phyloP scores from a whole-genome alignment of 1,140 invertebrate species.

The Berghia stephanieae region DNA sequence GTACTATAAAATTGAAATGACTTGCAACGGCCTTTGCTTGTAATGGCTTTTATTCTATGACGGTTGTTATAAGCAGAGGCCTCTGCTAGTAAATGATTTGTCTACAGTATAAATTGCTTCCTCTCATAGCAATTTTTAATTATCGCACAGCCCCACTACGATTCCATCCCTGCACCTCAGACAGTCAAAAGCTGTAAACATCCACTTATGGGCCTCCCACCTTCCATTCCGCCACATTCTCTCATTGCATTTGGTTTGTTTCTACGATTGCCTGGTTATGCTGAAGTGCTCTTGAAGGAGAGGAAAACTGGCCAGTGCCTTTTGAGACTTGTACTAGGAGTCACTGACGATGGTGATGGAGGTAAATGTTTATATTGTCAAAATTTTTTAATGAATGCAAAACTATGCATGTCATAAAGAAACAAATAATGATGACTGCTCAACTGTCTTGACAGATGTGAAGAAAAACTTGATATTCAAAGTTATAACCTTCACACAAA shows the following conservation, averaged over 20 bases:
- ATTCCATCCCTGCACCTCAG: slow-evolving; percentile 55
- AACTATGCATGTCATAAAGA: no score
- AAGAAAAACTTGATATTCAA: no score
- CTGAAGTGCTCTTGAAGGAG: slow-evolving; percentile 85
- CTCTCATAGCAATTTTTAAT: neutral
- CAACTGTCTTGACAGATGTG: no score
- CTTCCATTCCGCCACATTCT: slow-evolving; percentile 83
- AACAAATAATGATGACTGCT: no score
- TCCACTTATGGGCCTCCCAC: slow-evolving; percentile 55
- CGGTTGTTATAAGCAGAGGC: no score
- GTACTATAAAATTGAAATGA: no score
- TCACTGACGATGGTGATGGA: slow-evolving; percentile 90
- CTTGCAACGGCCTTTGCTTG: no score
- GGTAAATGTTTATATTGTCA: no score
- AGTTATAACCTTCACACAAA: no score
- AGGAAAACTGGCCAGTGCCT: slow-evolving; percentile 85
- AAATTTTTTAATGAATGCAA: no score
- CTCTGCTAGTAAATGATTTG: no score
- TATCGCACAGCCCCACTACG: slow-evolving; percentile 53
- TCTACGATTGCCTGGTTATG: slow-evolving; percentile 86
- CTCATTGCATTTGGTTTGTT: slow-evolving; percentile 89
- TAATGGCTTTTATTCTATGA: no score
- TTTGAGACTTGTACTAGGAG: slow-evolving; percentile 84
- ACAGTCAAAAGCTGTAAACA: slow-evolving; percentile 37
- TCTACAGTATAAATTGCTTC: neutral